Evolutionary conservation across 1,140 invertebrate species (phyloP), one percentile per base, ranked within the genome.

Genomic region (Apis mellifera): DNA sequence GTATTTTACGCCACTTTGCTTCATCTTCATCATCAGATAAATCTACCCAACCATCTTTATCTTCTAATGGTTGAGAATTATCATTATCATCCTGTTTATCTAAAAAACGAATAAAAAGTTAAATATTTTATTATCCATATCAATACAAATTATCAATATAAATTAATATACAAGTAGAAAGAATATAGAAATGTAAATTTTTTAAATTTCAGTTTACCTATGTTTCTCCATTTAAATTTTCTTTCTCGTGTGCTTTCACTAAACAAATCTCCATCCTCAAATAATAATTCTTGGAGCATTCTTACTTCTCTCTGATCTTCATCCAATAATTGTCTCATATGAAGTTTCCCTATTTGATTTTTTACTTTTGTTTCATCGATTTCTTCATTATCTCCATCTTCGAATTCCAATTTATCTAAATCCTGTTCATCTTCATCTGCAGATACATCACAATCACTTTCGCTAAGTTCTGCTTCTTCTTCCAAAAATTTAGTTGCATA

Each of bases 221-320:
- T 95, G 94, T 97, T 97, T 90, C 95, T 96, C 97, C 97, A 98
- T 86, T 95, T 95, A 90, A 98, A 98, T 86, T 96, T 96, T 70
- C 97, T 94, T 85, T 97, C 95, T 19, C 98, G 94, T 42, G 93
- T 94, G 19, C 96, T 96, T 76, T 96, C 96, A 1, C 94, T 93
- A 89, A 98, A 96, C 64, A 98, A 94, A 91, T 98, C 98, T 0
- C 97, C 98, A 92, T 98, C 97, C 90, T 98, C 97, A 21, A 98
- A 95, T 66, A 98, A 95, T 87, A 97, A 92, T 90, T 98, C 97
- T 91, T 98, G 96, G 0, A 98, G 93, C 60, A 97, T 89, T 86
- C 96, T 95, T 8, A 98, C 95, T 89, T 98, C 96, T 55, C 96
- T 94, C 70, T 97, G 96, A 92, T 98, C 97, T 87, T 98, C 96